These are phyloP conservation scores for Bagarius yarrelli DNA, from an alignment of 2,113 vertebrate genomes.

Conservation along the genomic window DNA sequence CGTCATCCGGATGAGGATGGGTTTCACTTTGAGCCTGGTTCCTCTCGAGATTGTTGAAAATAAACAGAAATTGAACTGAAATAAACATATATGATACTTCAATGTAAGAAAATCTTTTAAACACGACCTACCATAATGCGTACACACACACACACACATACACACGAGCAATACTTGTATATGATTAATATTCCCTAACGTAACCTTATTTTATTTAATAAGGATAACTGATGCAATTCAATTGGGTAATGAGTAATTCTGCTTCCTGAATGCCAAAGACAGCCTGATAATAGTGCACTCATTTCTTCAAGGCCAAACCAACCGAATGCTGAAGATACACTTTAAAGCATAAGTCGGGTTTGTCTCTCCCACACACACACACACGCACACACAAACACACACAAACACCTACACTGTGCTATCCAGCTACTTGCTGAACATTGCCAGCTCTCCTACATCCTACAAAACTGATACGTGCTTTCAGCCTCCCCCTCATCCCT, in stretches of 20 bases:
- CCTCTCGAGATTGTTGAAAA: too few relatives aligned
- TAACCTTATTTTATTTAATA: not conserved
- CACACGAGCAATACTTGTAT: not conserved
- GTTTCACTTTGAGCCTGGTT: too few relatives aligned
- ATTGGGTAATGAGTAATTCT: not conserved
- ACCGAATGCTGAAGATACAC: not conserved
- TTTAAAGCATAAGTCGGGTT: slow-evolving; percentile 2
- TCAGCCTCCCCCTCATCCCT: slow-evolving; percentile 42
- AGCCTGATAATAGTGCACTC: not conserved
- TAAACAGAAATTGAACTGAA: too few relatives aligned
- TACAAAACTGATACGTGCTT: slow-evolving; percentile 29
- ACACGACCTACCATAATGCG: too few relatives aligned
- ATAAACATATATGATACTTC: not conserved
- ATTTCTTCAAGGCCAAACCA: slow-evolving; percentile 11
- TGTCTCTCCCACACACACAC: not conserved
- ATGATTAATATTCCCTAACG: not conserved
- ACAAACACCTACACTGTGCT: not conserved
- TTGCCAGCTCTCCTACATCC: slow-evolving; percentile 38
- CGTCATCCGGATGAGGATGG: too few relatives aligned
- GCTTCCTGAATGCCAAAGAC: not conserved
- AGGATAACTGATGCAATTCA: not conserved
- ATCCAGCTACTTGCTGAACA: not conserved
- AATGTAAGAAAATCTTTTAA: too few relatives aligned
- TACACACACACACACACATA: not conserved
- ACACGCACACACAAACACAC: slow-evolving; percentile 7